Base-by-base conservation (phyloP, 2,113 vertebrate genomes). In the Lathamus discolor region DNA sequence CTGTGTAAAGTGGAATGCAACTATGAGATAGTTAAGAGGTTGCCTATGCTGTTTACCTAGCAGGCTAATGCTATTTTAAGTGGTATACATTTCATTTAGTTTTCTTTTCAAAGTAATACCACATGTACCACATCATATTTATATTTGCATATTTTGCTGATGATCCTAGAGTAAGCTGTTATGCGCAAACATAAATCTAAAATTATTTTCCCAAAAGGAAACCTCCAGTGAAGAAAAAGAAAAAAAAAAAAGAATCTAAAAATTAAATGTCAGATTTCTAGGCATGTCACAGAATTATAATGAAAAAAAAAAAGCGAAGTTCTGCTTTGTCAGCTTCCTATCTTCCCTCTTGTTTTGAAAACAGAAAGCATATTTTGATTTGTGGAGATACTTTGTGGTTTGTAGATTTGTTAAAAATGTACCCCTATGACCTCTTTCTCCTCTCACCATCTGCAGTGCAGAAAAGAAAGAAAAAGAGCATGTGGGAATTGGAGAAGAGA, bases 371-470 rank as follows among this genome's bases (percentile, higher is more conserved):
- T 20, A 19, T 59, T 81, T 81, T 75, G 9, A 62, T 52, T 18
- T 49, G 41, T 22, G 72, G 37, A 57, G 18, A 67, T 35, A 39
- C 16, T 80, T 69, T 15, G 4, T 1, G 1, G 28, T 73, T 44
- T 35, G 2, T 14, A 59, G 33, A n/a, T 84, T 63, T 39, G 3
- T 63, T 82, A 49, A 43, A 70, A 23, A 4, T 52, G 78, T 18
- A 8, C 69, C 12, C 9, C 14, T 27, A 1, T 0, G 7, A 13
- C 8, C 3, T 3, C 5, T 39, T 31, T 51, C 25, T 81, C 7
- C 16, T 86, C 44, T 43, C 19, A 17, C 33, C 5, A 2, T 43
- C 43, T 62, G 51, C 43, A 57, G 27, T 12, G 20, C 39, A 62
- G 59, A 75, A 61, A 10, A 61, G 37, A 78, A 77, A 18, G 37